Percentiles rank a stretch among this genome's conserved stretches.
Evolutionary conservation across 2,888 invertebrate genomes (phyloP).

Genomic region (Lacanobia wlatinum): DNA sequence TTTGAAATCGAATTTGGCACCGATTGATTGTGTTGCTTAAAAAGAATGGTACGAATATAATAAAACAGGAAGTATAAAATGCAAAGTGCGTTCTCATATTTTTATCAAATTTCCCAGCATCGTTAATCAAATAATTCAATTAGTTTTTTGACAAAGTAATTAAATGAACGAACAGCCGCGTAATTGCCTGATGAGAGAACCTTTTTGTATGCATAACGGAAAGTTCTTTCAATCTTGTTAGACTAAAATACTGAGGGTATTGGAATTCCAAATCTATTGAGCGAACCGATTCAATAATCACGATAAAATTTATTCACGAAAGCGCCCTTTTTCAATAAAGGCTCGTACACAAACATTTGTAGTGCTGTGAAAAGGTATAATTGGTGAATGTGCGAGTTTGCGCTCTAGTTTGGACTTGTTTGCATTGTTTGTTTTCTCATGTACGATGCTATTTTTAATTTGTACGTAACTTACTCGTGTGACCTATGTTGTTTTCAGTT

Average conservation of each 20-base stretch:
- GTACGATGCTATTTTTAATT: conserved; percentile 26
- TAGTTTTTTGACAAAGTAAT: conserved; percentile 28
- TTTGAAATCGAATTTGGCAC: background rate
- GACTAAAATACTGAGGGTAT: conserved; percentile 57
- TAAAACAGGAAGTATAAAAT: background rate
- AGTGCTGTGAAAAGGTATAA: conserved; percentile 45
- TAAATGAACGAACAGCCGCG: conserved; percentile 40
- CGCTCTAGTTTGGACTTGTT: conserved; percentile 29
- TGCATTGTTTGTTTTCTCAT: conserved; percentile 17
- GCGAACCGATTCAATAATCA: conserved; percentile 58
- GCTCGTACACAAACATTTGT: conserved; percentile 57
- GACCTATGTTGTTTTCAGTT: background rate
- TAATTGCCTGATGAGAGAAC: conserved; percentile 51
- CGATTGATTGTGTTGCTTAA: background rate
- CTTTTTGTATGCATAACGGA: conserved; percentile 62
- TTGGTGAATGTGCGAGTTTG: conserved; percentile 32
- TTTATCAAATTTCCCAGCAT: background rate
- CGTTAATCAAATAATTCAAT: conserved; percentile 38
- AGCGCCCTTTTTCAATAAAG: conserved; percentile 64
- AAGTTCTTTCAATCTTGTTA: conserved; percentile 65
- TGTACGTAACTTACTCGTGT: background rate
- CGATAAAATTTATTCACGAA: conserved; percentile 64
- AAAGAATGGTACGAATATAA: background rate
- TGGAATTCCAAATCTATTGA: conserved; percentile 48
- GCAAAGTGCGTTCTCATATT: conserved; percentile 21